Evolutionary conservation across 2,113 vertebrate genomes (phyloP), one percentile per base, ranked within the genome.

Genomic region (Zingel zingel): DNA sequence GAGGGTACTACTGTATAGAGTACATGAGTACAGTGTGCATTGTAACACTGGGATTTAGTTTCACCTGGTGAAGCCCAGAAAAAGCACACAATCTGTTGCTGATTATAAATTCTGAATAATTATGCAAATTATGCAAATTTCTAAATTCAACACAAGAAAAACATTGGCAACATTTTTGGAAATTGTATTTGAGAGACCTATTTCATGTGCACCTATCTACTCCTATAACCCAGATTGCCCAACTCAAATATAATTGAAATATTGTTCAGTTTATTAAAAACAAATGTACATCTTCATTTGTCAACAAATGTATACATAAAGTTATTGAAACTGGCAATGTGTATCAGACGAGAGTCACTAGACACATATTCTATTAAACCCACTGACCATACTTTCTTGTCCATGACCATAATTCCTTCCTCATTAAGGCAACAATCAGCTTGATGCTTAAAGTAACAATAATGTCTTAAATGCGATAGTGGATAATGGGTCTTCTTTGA

Each of bases 401-500:
- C 73, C 10, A 43, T 73, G 43, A 86, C 62, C 75, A 74, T 76
- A 84, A 70, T 9, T 78, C 76, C 74, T 66, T 45, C 21, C 87
- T 71, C 66, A 66, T 70, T 93, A 94, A 94, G 93, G 93, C 93
- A 94, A 86, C 84, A 67, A 61, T 86, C 48, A 62, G 66, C 62
- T 85, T 70, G 43, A 76, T 83, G 43, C 57, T 84, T 67, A 64
- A 67, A 89, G 54, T 74, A 84, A 86, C 51, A 68, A 19, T 73
- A 36, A 81, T 73, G 61, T 33, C 82, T 57, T 13, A 27, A 73
- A 74, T 84, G 67, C 79, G 61, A 84, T 65, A 58, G 36, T 65
- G 25, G 54, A 74, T 68, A 56, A 59, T 68, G 19, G 64, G 7
- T 72, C 48, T 82, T 81, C 7, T 72, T 56, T 83, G 67, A 79